Evolutionary conservation across 2,888 invertebrate genomes (phyloP), one percentile per base, ranked within the genome.

Genomic region (Odontomyia ornata): DNA sequence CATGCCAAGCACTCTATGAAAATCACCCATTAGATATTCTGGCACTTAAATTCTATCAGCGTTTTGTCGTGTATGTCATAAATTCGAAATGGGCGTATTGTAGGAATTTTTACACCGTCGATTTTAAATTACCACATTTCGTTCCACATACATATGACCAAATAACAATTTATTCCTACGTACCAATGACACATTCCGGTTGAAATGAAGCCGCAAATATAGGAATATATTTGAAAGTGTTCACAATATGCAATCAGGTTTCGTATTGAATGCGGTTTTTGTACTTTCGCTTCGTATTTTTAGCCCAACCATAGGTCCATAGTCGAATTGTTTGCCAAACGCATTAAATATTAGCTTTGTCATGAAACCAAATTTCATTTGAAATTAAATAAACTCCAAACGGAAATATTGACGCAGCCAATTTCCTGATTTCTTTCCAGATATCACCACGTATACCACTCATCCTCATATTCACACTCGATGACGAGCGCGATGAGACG

Each of bases 41-140:
- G n/a, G 7, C 65, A 65, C 23, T 56, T 1, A 52, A 72, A 72
- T 56, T 52, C 56, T 72, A 56, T 72, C 27, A 56, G 28, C 71
- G 71, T 56, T 69, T 47, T 47, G 71, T 56, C 52, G 28, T 56
- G 71, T 56, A 72, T 52, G 71, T 52, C 56, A 72, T 72, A 72
- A 56, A 56, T 72, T 56, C 56, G 13, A 56, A 72, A 72, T 72
- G 56, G 71, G 28, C 28, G 52, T 27, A 56, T 72, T 72, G 27
- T 28, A 18, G 27, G 56, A 28, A 1, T 28, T 18, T 52, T 72
- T 72, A 15, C n/a, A 13, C 56, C n/a, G 23, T n/a, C 21, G 13
- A 46, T 69, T n/a, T 46, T 25, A 52, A 28, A 72, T 28, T 15
- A 27, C 62, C 21, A 62, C 65, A 65, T 36, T 62, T 52, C 7